Base-by-base conservation (phyloP, 2,888 invertebrate species). In the Mechanitis mazaeus region DNA sequence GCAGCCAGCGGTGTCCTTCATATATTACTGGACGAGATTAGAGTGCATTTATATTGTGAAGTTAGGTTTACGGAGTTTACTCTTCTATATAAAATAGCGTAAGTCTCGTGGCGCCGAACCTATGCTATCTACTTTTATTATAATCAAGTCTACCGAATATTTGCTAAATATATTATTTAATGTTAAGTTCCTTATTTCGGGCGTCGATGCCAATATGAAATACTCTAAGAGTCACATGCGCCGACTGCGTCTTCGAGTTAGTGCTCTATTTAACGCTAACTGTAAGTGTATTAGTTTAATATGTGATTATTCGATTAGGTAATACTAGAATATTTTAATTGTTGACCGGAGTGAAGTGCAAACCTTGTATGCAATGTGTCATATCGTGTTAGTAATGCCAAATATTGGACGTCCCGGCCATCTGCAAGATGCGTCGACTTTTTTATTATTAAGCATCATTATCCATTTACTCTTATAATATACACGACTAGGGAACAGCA, bases 11-110 rank as follows among this genome's bases (percentile, higher is more conserved):
- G 42, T 42, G 7, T 53, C 56, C 38, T 31, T 54, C 7, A 38
- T 69, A 75, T 78, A 75, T 76, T 78, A 76, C 79, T 65, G 68
- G 64, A 69, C 75, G 83, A 81, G 81, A 79, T 81, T 78, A 71
- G 78, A 78, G 75, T 83, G 86, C 86, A 86, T 86, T 86, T 86
- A 86, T 83, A 77, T 76, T 73, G 54, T 72, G 71, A 72, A 62
- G 61, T 65, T 75, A 74, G 71, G 66, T 57, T 68, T 71, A 68
- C 55, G 53, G 63, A 67, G 63, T 67, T 63, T 68, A 69, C 68
- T 70, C 65, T 64, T 64, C 67, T 66, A 55, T 64, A 60, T 67
- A 64, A 67, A 53, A 58, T 71, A 67, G 64, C 47, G 55, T 65
- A 67, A 59, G 61, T 45, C 35, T 63, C 45, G 46, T 20, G 42